Percentiles rank a stretch among this genome's conserved stretches.
These are phyloP conservation scores for Xiphophorus birchmanni DNA, from an alignment of 2,797 vertebrate genomes.

Conservation along the genomic window DNA sequence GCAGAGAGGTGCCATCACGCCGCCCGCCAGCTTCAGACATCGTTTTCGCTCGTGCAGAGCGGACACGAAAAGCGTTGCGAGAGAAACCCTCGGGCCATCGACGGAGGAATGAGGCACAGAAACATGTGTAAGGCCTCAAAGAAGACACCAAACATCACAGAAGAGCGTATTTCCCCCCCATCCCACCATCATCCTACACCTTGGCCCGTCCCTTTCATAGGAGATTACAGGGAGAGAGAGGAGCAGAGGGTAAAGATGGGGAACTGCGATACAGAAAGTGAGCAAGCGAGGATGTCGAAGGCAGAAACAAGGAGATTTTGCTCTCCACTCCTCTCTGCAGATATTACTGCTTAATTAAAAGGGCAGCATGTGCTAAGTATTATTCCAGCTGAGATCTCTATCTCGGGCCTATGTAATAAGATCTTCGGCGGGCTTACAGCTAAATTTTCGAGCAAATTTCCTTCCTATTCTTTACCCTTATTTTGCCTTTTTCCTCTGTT, in stretches of 20 bases:
- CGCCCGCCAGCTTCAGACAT: slow-evolving; percentile 52
- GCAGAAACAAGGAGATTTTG: slow-evolving; percentile 71
- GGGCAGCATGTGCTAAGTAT: slow-evolving; percentile 99
- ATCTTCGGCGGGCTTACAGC: slow-evolving; percentile 90
- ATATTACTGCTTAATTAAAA: slow-evolving; percentile 96
- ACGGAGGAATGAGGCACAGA: slow-evolving; percentile 66
- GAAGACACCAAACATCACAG: slow-evolving; percentile 75
- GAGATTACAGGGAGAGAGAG: slow-evolving; percentile 74
- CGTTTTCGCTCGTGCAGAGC: slow-evolving; percentile 27
- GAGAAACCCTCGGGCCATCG: slow-evolving; percentile 61
- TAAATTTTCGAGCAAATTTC: slow-evolving; percentile 93
- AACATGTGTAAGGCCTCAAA: slow-evolving; percentile 80
- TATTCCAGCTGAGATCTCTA: slow-evolving; percentile 97
- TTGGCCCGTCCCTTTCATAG: slow-evolving; percentile 69
- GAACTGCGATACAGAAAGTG: slow-evolving; percentile 66
- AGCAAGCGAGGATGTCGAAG: slow-evolving; percentile 69
- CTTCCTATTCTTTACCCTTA: slow-evolving; percentile 82
- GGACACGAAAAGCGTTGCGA: slow-evolving; percentile 38
- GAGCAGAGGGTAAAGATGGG: slow-evolving; percentile 78
- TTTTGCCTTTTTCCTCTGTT: slow-evolving; percentile 74
- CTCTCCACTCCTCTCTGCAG: slow-evolving; percentile 78
- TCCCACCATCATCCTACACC: slow-evolving; percentile 57
- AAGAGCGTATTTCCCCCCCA: slow-evolving; percentile 56
- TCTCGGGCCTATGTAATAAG: slow-evolving; percentile 93
- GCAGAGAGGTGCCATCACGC: slow-evolving; percentile 53